A percentile compares a stretch with the other conserved stretches of the same genome.
phyloP scores from a whole-genome alignment of 2,113 vertebrate genomes.

The human (Homo sapiens) region GRCh38 chr6:21348501-21349000 shows the following conservation, averaged over 20 bases:
- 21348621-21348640: background rate
- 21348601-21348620: background rate
- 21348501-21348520: rapidly evolving
- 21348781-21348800: background rate
- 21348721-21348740: background rate
- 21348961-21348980: slow-evolving; percentile 32
- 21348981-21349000: slow-evolving; percentile 49
- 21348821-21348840: background rate
- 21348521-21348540: background rate
- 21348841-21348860: background rate
- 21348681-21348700: background rate
- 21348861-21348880: background rate
- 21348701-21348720: background rate
- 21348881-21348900: background rate
- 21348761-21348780: background rate
- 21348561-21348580: background rate
- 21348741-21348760: background rate
- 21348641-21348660: background rate
- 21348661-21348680: background rate
- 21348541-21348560: background rate
- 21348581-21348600: background rate
- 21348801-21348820: background rate
- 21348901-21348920: background rate
- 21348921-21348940: background rate
- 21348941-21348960: slow-evolving; percentile 1